These are phyloP conservation scores for Enteromius afrohamiltoni DNA, from an alignment of 2,797 vertebrate species.

Conservation along the genomic window DNA sequence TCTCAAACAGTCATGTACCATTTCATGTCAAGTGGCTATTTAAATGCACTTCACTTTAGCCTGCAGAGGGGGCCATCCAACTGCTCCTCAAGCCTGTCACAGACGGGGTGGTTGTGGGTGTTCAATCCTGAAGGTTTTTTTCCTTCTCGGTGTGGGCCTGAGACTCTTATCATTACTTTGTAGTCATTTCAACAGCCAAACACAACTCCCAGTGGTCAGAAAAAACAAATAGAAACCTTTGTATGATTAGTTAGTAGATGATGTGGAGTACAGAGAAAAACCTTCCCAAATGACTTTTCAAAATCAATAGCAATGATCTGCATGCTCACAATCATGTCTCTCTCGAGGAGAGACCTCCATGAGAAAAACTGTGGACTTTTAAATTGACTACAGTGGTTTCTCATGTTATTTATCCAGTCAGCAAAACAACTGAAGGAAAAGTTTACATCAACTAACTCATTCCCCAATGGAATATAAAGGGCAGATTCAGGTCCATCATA, in stretches of 20 bases:
- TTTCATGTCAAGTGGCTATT: neutral
- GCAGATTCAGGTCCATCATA: slow-evolving; percentile 4
- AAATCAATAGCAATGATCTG: slow-evolving; percentile 5
- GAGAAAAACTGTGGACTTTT: neutral
- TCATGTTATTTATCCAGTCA: neutral
- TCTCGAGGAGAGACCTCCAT: neutral
- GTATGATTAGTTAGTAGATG: neutral
- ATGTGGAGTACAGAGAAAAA: neutral
- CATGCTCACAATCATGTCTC: neutral
- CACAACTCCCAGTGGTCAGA: neutral
- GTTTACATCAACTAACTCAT: neutral
- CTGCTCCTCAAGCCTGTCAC: slow-evolving; percentile 30
- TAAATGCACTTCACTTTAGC: slow-evolving; percentile 3
- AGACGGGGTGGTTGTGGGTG: neutral
- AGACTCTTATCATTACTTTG: neutral
- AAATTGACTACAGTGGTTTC: neutral
- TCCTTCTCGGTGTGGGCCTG: neutral
- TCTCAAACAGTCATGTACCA: neutral
- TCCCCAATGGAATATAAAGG: neutral
- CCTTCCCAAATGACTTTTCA: neutral
- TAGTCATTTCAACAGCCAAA: slow-evolving; percentile 12
- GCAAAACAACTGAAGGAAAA: neutral
- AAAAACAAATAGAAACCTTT: neutral
- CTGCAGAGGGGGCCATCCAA: slow-evolving; percentile 54
- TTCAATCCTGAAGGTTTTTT: neutral